Evolutionary conservation across 2,797 vertebrate genomes (phyloP).

Genomic region (Melanogrammus aeglefinus): DNA sequence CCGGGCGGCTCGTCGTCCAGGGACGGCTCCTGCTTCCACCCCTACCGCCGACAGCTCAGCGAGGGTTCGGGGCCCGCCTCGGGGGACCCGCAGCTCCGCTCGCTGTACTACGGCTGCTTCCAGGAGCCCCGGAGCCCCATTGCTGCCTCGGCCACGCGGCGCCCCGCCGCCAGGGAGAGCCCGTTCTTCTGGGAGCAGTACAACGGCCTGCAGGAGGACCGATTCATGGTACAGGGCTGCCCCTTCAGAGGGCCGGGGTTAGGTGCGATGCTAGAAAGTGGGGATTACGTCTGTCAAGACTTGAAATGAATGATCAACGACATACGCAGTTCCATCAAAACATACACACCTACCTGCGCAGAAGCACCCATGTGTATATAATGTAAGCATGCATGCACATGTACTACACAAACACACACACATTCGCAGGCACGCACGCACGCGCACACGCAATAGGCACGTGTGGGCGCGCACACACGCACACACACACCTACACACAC

Average conservation of each 20-base stretch:
- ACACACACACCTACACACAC: not conserved
- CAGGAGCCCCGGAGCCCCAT: constrained; percentile 43
- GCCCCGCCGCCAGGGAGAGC: constrained; percentile 22
- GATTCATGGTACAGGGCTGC: not conserved
- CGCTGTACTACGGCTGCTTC: constrained; percentile 49
- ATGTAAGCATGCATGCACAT: not conserved
- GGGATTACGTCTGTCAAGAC: not conserved
- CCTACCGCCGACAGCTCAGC: constrained; percentile 81
- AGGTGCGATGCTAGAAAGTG: too few relatives aligned
- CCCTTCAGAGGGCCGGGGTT: not conserved
- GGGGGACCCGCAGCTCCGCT: constrained; percentile 31
- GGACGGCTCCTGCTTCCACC: constrained; percentile 78
- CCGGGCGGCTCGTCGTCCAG: constrained; percentile 18
- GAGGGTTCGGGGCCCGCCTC: constrained; percentile 64
- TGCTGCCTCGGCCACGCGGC: constrained; percentile 16
- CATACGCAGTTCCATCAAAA: not conserved
- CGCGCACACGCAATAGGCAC: not conserved
- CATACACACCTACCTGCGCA: not conserved
- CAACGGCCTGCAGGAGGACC: not conserved
- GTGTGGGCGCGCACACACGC: not conserved
- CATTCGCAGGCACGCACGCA: not conserved
- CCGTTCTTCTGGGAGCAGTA: constrained; percentile 38
- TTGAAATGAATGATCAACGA: not conserved
- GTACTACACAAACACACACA: not conserved
- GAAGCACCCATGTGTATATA: not conserved